These are phyloP conservation scores for Gadus macrocephalus DNA, from an alignment of 2,113 vertebrate genomes.

Conservation along the genomic window DNA sequence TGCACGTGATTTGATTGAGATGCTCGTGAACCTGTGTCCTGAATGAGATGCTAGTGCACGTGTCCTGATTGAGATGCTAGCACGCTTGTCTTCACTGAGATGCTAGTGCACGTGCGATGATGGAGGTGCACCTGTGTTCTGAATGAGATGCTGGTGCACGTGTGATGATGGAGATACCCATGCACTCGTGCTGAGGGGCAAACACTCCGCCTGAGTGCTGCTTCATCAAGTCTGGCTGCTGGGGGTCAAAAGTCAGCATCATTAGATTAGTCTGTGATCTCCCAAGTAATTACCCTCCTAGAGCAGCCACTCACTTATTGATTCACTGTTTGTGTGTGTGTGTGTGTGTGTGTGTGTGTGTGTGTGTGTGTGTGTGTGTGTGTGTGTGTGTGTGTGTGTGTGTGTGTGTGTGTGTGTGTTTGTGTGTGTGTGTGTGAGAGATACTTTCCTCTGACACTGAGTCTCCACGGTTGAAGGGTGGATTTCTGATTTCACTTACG, in stretches of 20 bases:
- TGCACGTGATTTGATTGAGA: too few species aligned
- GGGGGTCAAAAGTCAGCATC: conserved; percentile 63
- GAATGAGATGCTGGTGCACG: background rate
- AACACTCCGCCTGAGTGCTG: conserved; percentile 47
- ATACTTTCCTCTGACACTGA: too few species aligned
- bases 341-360: conserved; percentile 37
- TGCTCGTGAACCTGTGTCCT: too few species aligned
- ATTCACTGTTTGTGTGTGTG: conserved; percentile 58
- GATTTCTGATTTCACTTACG: too few species aligned
- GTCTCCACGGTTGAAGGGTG: too few species aligned
- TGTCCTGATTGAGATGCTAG: too few species aligned
- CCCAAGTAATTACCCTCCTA: conserved; percentile 56
- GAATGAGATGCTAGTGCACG: too few species aligned
- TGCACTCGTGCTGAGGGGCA: conserved; percentile 24
- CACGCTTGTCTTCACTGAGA: too few species aligned
- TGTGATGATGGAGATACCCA: background rate
- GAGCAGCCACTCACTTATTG: conserved; percentile 57
- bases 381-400: conserved; percentile 38
- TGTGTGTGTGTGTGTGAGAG: conserved; percentile 28
- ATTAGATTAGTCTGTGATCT: conserved; percentile 66
- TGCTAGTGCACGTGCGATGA: too few species aligned
- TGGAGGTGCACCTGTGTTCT: too few species aligned
- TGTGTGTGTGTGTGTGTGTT: conserved; percentile 34
- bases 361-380: conserved; percentile 43
- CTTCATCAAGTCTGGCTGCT: conserved; percentile 59